These are phyloP conservation scores for Hyposmocoma kahamanoa DNA, from an alignment of 1,140 invertebrate species.

Conservation along the genomic window DNA sequence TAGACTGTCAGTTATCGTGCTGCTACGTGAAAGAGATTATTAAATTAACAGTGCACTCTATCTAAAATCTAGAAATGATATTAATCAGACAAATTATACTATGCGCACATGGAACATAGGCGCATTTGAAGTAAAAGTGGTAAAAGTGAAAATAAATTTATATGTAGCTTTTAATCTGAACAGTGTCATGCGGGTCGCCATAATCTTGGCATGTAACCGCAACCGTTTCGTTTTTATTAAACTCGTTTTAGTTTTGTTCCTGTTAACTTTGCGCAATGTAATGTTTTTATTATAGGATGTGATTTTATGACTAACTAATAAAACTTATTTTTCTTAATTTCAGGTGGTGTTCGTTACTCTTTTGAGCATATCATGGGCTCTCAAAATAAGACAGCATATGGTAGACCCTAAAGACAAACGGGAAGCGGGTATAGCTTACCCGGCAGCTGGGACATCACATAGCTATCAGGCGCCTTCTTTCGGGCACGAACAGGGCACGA, in stretches of 20 bases:
- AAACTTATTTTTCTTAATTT: slow-evolving; percentile 20
- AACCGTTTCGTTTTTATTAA: slow-evolving; percentile 32
- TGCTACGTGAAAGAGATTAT: no score
- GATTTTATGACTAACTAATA: no score
- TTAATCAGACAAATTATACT: neutral
- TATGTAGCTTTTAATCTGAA: slow-evolving; percentile 54
- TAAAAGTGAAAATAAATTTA: slow-evolving; percentile 65
- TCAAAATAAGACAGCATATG: slow-evolving; percentile 32
- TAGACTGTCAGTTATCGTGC: no score
- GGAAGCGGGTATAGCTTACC: slow-evolving; percentile 34
- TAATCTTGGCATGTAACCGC: slow-evolving; percentile 22
- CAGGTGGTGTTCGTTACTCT: slow-evolving; percentile 51
- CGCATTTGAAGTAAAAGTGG: slow-evolving; percentile 50
- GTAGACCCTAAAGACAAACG: slow-evolving; percentile 59
- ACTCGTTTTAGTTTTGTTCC: no score
- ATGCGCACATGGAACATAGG: neutral
- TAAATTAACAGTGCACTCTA: no score
- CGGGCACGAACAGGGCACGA: slow-evolving; percentile 45
- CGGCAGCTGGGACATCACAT: slow-evolving; percentile 26
- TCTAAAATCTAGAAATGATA: neutral
- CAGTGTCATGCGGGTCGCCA: slow-evolving; percentile 51
- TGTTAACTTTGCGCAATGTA: no score
- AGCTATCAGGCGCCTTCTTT: slow-evolving; percentile 38
- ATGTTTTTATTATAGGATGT: no score
- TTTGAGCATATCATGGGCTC: slow-evolving; percentile 46